phyloP scores from a whole-genome alignment of 2,888 invertebrate genomes.

The Drosophila testacea region DNA sequence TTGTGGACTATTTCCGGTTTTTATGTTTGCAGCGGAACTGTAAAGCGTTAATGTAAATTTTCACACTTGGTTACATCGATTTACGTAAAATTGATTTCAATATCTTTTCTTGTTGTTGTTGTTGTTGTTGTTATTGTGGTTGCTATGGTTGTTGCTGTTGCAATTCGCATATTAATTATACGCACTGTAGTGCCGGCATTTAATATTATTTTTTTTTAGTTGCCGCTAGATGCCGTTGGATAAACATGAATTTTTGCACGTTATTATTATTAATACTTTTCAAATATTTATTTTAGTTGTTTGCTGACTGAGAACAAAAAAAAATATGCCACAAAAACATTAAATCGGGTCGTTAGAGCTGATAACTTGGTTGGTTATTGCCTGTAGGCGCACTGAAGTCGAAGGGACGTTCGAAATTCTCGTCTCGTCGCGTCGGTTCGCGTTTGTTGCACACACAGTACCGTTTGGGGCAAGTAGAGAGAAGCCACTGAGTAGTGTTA shows the following conservation, averaged over 20 bases:
- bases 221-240: slow-evolving; percentile 11
- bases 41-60: slow-evolving; percentile 41
- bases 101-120: slow-evolving; percentile 12
- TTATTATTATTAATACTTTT: slow-evolving; percentile 11
- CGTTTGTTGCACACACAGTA: slow-evolving; percentile 33
- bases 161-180: slow-evolving; percentile 39
- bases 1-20: slow-evolving; percentile 32
- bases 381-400: slow-evolving; percentile 12
- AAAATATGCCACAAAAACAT: slow-evolving; percentile 49
- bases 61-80: slow-evolving; percentile 44
- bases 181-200: slow-evolving; percentile 52
- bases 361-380: slow-evolving; percentile 3
- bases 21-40: slow-evolving; percentile 15
- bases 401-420: slow-evolving; percentile 25
- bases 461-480: slow-evolving; percentile 20
- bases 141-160: slow-evolving; percentile 23
- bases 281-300: not conserved
- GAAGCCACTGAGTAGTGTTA: slow-evolving; percentile 22
- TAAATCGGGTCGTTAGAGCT: slow-evolving; percentile 5
- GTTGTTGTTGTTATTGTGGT: slow-evolving; percentile 7
- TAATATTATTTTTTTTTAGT: not conserved
- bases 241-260: slow-evolving; percentile 31
- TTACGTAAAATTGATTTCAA: slow-evolving; percentile 21
- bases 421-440: slow-evolving; percentile 23
- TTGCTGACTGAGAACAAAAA: slow-evolving; percentile 27